phyloP scores from a whole-genome alignment of 2,113 vertebrate species.

The human region DNA sequence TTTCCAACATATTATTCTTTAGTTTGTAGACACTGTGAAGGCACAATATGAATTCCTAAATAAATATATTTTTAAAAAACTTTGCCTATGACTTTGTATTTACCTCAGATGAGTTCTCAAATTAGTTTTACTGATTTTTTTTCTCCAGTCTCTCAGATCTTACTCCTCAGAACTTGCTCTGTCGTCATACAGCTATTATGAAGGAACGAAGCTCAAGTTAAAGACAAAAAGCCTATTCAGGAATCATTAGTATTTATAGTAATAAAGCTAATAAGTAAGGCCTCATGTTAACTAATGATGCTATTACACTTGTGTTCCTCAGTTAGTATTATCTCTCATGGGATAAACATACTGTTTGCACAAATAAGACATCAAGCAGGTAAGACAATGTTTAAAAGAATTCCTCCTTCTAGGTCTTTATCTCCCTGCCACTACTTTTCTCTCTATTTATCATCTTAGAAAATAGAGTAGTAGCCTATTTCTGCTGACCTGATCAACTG shows the following conservation, averaged over 20 bases:
- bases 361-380: neutral
- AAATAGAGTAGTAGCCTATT: neutral
- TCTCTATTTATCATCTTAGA: neutral
- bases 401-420: neutral
- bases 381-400: neutral
- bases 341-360: neutral
- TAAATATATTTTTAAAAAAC: slow-evolving; percentile 52
- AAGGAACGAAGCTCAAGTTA: neutral
- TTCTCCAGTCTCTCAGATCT: neutral
- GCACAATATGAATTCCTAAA: neutral
- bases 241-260: neutral
- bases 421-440: neutral
- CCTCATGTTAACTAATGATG: neutral
- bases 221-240: neutral
- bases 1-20: neutral
- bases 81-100: slow-evolving; percentile 42
- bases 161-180: neutral
- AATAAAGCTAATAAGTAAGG: neutral
- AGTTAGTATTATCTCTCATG: neutral
- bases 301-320: neutral
- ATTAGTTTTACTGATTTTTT: neutral
- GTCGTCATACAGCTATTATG: neutral
- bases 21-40: neutral
- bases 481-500: neutral
- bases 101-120: neutral